Evolutionary conservation across 2,797 vertebrate genomes (phyloP).

Genomic region (Phrynocephalus guinanensis): DNA sequence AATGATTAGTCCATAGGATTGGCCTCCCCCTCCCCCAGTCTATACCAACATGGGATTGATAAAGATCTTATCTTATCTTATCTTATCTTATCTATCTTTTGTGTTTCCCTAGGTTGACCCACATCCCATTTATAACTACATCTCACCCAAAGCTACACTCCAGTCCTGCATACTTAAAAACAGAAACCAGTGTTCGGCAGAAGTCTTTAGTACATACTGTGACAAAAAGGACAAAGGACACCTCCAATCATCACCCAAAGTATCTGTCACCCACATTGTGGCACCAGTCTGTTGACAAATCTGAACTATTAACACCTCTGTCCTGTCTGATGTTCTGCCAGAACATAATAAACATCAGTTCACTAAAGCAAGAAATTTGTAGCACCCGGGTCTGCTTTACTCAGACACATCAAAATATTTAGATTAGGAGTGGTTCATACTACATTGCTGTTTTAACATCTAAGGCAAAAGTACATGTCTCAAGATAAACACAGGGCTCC

Average conservation of each 20-base stretch:
- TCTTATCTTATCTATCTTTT: too few relatives aligned
- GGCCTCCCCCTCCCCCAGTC: too few relatives aligned
- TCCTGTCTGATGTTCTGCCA: not conserved
- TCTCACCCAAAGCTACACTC: too few relatives aligned
- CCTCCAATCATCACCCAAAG: not conserved
- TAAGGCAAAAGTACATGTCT: not conserved
- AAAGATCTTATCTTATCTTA: too few relatives aligned
- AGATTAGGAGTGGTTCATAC: not conserved
- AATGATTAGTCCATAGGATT: not conserved
- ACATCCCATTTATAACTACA: not conserved
- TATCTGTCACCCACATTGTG: not conserved
- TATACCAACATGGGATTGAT: too few relatives aligned
- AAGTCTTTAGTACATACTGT: not conserved
- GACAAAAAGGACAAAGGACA: not conserved
- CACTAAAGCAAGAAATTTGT: not conserved
- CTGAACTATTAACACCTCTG: not conserved
- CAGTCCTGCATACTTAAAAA: not conserved
- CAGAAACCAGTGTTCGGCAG: not conserved
- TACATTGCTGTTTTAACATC: not conserved
- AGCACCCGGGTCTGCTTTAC: not conserved
- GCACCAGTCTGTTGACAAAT: not conserved
- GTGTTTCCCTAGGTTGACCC: too few relatives aligned
- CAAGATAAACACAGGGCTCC: not conserved
- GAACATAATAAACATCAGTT: not conserved
- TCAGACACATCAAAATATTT: not conserved